phyloP scores from a whole-genome alignment of 2,113 vertebrate genomes.

The Malurus cyaneus region DNA sequence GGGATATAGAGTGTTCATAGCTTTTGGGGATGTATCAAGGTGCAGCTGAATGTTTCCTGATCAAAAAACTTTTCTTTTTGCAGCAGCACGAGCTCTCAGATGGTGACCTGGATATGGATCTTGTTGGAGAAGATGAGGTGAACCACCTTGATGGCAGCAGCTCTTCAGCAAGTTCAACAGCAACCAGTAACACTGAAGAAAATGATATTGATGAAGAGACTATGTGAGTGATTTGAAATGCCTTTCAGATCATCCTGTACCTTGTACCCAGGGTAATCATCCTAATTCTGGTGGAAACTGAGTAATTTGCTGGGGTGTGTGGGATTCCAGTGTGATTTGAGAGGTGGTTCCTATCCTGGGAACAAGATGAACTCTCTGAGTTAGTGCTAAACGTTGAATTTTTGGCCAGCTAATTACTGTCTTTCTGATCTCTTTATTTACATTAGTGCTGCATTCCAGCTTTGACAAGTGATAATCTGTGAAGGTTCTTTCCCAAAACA shows the following conservation, averaged over 20 bases:
- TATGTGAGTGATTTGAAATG: conserved; percentile 80
- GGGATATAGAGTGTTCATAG: not conserved
- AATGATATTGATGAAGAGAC: conserved; percentile 99
- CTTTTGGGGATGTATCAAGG: not conserved
- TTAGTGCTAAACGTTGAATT: not conserved
- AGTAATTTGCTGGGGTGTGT: not conserved
- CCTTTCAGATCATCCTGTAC: not conserved
- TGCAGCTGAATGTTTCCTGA: not conserved
- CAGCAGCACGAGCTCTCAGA: conserved; percentile 89
- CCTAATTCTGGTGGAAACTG: not conserved
- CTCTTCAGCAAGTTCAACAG: conserved; percentile 95
- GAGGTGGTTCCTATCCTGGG: not conserved
- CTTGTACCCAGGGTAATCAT: not conserved
- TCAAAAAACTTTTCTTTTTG: not conserved
- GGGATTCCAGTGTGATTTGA: not conserved
- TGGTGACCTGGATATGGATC: conserved; percentile 93
- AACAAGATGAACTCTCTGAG: not conserved
- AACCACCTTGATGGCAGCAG: conserved; percentile 95
- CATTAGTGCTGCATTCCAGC: not conserved
- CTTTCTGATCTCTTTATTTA: not conserved
- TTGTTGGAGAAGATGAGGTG: conserved; percentile 91
- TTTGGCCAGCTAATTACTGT: not conserved
- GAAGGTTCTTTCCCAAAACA: conserved; percentile 5
- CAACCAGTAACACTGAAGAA: conserved; percentile 97
- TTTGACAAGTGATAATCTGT: conserved; percentile 29